Percentiles rank a stretch among this genome's conserved stretches.
Evolutionary conservation across 2,888 invertebrate genomes (phyloP).

Genomic region (Sesia apiformis): DNA sequence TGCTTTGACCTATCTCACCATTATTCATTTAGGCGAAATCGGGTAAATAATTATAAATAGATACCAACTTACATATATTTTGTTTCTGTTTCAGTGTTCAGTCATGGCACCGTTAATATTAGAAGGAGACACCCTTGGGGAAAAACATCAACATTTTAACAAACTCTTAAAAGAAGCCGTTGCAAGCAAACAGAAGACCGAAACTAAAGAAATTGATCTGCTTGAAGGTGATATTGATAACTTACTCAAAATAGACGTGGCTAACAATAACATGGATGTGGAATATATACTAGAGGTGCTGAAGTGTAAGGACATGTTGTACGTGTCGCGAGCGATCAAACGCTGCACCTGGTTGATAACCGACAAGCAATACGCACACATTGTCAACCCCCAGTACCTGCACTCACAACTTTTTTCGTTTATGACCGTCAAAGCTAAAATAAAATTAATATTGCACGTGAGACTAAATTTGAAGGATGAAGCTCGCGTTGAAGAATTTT

Average conservation of each 20-base stretch:
- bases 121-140: slow-evolving; percentile 27
- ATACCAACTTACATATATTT: no score
- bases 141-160: slow-evolving; percentile 22
- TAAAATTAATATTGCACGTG: slow-evolving; percentile 39
- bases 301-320: slow-evolving; percentile 42
- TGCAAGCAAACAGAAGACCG: slow-evolving; percentile 5
- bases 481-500: slow-evolving; percentile 40
- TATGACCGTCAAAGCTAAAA: slow-evolving; percentile 40
- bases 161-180: slow-evolving; percentile 13
- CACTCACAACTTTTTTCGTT: slow-evolving; percentile 31
- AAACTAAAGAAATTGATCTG: slow-evolving; percentile 12
- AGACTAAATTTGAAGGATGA: slow-evolving; percentile 40
- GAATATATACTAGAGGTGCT: slow-evolving; percentile 38
- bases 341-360: slow-evolving; percentile 42
- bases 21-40: no score
- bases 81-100: not conserved
- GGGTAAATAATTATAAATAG: no score
- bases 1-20: no score
- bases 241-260: slow-evolving; percentile 44
- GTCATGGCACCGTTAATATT: slow-evolving; percentile 32
- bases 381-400: slow-evolving; percentile 47
- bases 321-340: slow-evolving; percentile 44
- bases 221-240: slow-evolving; percentile 33
- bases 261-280: slow-evolving; percentile 31
- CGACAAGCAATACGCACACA: slow-evolving; percentile 35